Evolutionary conservation across 1,140 invertebrate genomes (phyloP).

Genomic region (Drosophila setifemur): DNA sequence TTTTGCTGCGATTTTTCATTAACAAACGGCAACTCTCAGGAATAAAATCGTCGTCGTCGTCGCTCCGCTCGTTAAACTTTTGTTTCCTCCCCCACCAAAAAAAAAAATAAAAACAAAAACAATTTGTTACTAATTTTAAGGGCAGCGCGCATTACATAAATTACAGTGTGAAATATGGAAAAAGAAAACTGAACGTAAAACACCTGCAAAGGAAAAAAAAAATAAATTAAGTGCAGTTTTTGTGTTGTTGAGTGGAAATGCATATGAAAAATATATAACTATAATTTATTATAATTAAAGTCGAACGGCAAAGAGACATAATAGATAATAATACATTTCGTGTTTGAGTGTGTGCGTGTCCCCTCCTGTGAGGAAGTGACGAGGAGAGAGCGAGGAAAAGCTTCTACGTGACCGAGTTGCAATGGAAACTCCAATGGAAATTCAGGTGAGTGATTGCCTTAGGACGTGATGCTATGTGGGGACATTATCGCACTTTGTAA

Average conservation of each 20-base stretch:
- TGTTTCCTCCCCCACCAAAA: background rate
- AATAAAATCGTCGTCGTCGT: slow-evolving; percentile 67
- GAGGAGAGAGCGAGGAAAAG: slow-evolving; percentile 46
- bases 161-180: slow-evolving; percentile 8
- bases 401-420: slow-evolving; percentile 67
- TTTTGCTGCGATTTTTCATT: slow-evolving; percentile 64
- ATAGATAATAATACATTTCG: slow-evolving; percentile 21
- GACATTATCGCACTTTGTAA: slow-evolving; percentile 1
- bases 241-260: background rate
- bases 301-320: slow-evolving; percentile 10
- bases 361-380: slow-evolving; percentile 1
- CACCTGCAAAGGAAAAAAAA: background rate
- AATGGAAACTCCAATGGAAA: slow-evolving; percentile 36
- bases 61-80: slow-evolving; percentile 45
- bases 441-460: slow-evolving; percentile 40
- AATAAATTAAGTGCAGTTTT: slow-evolving; percentile 1
- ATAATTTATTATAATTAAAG: slow-evolving; percentile 67
- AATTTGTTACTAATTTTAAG: slow-evolving; percentile 26
- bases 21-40: slow-evolving; percentile 74
- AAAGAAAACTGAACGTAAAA: background rate
- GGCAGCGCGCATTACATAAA: slow-evolving; percentile 55
- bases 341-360: slow-evolving; percentile 19
- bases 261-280: slow-evolving; percentile 42
- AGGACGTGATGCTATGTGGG: slow-evolving; percentile 24
- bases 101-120: slow-evolving; percentile 9